Evolutionary conservation across 2,113 vertebrate species (phyloP).

Genomic region (Aptenodytes forsteri): DNA sequence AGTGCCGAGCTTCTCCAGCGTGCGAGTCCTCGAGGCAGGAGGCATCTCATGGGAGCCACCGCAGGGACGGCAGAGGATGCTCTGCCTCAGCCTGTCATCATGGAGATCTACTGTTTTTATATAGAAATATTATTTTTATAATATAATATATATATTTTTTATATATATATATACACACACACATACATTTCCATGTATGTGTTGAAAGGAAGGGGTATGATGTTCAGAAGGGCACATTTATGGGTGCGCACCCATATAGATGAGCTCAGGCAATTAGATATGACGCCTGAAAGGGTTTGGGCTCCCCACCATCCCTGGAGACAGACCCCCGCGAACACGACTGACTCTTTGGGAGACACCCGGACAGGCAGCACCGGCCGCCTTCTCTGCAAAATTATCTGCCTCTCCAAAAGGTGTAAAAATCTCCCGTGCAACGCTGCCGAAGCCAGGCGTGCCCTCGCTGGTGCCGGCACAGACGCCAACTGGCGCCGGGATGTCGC

Average conservation of each 20-base stretch:
- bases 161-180: no score
- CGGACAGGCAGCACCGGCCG: accelerated
- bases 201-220: background rate
- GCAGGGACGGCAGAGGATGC: background rate
- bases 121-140: background rate
- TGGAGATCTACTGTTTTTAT: background rate
- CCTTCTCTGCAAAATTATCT: background rate
- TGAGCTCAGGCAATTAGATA: background rate
- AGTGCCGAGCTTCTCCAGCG: background rate
- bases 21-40: background rate
- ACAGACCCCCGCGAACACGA: background rate
- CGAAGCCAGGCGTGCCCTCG: background rate
- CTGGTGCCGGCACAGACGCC: accelerated
- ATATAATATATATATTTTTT: background rate
- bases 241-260: no score
- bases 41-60: background rate
- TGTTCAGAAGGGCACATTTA: background rate
- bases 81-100: background rate
- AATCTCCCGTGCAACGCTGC: accelerated
- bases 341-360: background rate
- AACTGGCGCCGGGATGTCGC: background rate
- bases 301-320: background rate
- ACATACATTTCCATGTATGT: accelerated
- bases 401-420: background rate
- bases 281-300: accelerated